Evolutionary conservation across 2,797 vertebrate species (phyloP).

Genomic region (Cryptoprocta ferox): DNA sequence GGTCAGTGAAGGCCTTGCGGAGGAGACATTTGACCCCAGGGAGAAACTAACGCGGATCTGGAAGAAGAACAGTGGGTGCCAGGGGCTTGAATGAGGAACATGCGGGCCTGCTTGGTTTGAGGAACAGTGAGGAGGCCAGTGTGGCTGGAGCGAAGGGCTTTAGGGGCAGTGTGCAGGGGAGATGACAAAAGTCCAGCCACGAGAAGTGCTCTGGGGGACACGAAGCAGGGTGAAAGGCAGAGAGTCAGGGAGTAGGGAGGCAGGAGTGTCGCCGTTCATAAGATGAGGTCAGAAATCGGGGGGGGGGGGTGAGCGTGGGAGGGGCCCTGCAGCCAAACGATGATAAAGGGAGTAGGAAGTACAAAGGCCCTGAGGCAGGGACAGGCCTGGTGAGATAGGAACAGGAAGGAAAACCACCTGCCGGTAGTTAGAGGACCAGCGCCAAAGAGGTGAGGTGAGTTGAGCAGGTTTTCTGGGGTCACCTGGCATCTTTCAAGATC

Average conservation of each 20-base stretch:
- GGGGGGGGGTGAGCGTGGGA: not conserved
- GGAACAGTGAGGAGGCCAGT: not conserved
- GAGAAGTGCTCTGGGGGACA: not conserved
- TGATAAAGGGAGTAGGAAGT: not conserved
- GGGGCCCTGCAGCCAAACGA: not conserved
- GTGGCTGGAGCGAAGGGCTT: not conserved
- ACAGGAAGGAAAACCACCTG: not conserved
- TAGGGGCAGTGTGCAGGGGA: not conserved
- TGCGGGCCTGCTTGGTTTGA: not conserved
- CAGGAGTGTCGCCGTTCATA: no score
- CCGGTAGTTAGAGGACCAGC: not conserved
- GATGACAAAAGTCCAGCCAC: no score
- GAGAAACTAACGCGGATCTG: not conserved
- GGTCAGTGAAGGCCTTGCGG: not conserved
- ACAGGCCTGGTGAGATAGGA: not conserved
- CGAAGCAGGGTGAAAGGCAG: not conserved
- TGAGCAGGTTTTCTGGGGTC: not conserved
- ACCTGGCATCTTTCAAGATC: not conserved
- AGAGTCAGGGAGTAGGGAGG: not conserved
- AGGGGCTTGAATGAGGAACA: not conserved
- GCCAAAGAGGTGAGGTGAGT: not conserved
- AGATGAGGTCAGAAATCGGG: not conserved
- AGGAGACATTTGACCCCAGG: not conserved
- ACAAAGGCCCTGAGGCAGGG: not conserved
- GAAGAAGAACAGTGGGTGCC: not conserved